Percentiles rank a stretch among this genome's conserved stretches.
These are phyloP conservation scores for Agrypnia vestita DNA, from an alignment of 1,140 invertebrate species.

Conservation along the genomic window DNA sequence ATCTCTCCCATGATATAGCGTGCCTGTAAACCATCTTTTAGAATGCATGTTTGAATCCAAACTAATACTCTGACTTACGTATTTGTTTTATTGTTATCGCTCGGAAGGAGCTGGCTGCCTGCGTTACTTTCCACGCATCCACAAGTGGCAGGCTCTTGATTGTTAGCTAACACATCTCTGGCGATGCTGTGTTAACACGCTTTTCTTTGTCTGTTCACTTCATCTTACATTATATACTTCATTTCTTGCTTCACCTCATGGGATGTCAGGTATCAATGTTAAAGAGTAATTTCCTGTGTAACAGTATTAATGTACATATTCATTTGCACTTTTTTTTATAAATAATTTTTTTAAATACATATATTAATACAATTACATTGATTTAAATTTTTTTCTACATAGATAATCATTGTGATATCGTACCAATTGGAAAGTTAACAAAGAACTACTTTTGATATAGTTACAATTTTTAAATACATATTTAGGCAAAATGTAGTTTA, in stretches of 20 bases:
- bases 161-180: conserved; percentile 33
- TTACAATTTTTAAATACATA: too few species aligned
- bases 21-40: neutral
- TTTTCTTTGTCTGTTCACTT: conserved; percentile 26
- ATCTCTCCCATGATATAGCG: neutral
- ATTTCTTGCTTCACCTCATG: neutral
- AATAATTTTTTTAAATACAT: too few species aligned
- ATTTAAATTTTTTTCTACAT: too few species aligned
- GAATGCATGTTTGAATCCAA: neutral
- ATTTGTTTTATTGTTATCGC: neutral
- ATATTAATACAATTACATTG: too few species aligned
- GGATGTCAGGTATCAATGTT: neutral
- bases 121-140: neutral
- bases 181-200: conserved; percentile 11
- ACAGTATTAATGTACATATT: too few species aligned
- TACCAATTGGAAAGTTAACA: too few species aligned
- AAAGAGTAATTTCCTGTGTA: too few species aligned
- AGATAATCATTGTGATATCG: too few species aligned
- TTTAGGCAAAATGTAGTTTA: neutral
- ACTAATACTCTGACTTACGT: neutral
- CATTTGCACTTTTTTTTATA: too few species aligned
- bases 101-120: neutral
- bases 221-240: conserved; percentile 2
- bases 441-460: too few species aligned
- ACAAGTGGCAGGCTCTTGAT: conserved; percentile 3